A percentile compares a stretch with the other conserved stretches of the same genome.
Conservation (phyloP, 2,888 invertebrate genomes). For the Pollenia amentaria region DNA sequence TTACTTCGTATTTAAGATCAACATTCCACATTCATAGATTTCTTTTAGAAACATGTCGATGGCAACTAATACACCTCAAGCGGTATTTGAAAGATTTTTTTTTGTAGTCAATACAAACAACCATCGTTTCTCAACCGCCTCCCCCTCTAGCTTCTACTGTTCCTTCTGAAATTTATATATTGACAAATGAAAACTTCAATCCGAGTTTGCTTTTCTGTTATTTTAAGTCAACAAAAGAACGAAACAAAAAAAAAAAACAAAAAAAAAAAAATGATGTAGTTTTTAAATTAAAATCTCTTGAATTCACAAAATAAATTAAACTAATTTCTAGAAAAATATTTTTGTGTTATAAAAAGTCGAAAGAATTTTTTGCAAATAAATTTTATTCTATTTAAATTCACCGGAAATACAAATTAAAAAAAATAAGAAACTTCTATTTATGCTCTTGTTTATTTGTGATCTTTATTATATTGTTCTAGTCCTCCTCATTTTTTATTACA, state of each 20-base stretch:
- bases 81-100: slow-evolving; percentile 51
- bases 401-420: slow-evolving; percentile 73
- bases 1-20: slow-evolving; percentile 36
- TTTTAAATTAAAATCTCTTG: slow-evolving; percentile 65
- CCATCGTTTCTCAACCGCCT: slow-evolving; percentile 9
- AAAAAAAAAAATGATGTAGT: not conserved
- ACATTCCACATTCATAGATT: slow-evolving; percentile 34
- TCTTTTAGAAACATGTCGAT: slow-evolving; percentile 59
- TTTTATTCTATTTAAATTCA: slow-evolving; percentile 63
- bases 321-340: slow-evolving; percentile 14
- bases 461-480: slow-evolving; percentile 7
- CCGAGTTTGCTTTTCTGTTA: slow-evolving; percentile 34
- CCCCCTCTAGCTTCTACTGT: not conserved
- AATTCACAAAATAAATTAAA: slow-evolving; percentile 53
- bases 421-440: slow-evolving; percentile 30
- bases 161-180: not conserved
- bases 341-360: slow-evolving; percentile 5
- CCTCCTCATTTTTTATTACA: not conserved
- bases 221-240: slow-evolving; percentile 29
- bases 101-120: slow-evolving; percentile 59
- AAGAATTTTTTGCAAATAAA: not conserved
- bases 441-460: slow-evolving; percentile 28
- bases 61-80: slow-evolving; percentile 63
- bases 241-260: slow-evolving; percentile 1
- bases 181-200: slow-evolving; percentile 52